Percentiles rank a stretch among this genome's conserved stretches.
Conservation (phyloP, 2,797 vertebrate genomes). For the Muscicapa comitata region DNA sequence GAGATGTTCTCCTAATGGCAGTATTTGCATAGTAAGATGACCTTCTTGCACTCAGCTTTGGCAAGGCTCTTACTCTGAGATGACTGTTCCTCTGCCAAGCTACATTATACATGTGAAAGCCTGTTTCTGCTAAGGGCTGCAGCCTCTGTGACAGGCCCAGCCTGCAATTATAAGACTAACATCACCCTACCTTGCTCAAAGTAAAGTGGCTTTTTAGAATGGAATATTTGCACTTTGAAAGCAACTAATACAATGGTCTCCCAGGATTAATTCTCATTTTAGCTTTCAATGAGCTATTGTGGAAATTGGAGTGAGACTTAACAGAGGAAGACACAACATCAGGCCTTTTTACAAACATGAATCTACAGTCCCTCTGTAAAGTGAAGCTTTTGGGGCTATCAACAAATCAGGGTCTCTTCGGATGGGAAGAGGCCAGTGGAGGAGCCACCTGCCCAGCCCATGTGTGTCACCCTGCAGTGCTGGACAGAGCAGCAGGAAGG, state of each 20-base stretch:
- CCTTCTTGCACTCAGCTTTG: neutral
- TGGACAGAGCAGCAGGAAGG: neutral
- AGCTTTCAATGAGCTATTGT: neutral
- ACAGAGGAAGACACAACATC: neutral
- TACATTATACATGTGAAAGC: constrained; percentile 12
- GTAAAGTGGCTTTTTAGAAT: neutral
- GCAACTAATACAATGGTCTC: neutral
- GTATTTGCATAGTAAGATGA: constrained; percentile 47
- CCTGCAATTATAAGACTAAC: neutral
- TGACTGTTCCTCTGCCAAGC: constrained; percentile 42
- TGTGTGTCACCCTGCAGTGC: neutral
- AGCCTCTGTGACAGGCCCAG: neutral
- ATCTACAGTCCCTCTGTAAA: neutral
- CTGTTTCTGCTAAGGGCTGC: neutral
- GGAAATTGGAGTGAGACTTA: neutral
- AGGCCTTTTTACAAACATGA: neutral
- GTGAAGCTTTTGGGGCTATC: neutral
- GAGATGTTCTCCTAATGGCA: neutral
- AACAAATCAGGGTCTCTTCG: neutral
- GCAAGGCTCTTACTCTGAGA: neutral
- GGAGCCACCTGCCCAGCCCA: neutral
- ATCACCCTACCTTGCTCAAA: neutral
- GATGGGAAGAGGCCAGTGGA: neutral
- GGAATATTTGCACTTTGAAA: neutral
- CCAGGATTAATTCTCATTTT: neutral